Percentiles rank a stretch among this genome's conserved stretches.
These are phyloP conservation scores for Momotus momota DNA, from an alignment of 2,797 vertebrate species.

Conservation along the genomic window DNA sequence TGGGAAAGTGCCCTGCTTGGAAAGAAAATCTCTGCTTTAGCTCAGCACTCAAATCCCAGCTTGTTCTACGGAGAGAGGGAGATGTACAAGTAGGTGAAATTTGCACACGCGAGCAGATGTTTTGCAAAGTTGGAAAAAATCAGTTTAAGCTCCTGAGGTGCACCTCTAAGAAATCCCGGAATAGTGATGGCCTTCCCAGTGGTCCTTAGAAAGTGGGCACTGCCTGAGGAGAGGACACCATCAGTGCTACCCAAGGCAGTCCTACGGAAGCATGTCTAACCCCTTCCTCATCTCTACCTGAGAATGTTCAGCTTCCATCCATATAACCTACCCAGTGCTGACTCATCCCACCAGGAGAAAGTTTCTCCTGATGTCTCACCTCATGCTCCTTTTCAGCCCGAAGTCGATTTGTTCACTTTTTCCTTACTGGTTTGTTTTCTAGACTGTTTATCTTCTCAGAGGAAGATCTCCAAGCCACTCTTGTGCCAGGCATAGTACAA, in stretches of 20 bases:
- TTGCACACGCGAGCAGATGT: not conserved
- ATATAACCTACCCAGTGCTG: not conserved
- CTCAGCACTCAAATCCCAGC: fast-evolving
- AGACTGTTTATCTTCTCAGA: not conserved
- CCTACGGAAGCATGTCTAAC: not conserved
- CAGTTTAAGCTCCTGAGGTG: not conserved
- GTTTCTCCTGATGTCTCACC: not conserved
- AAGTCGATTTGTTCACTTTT: not conserved
- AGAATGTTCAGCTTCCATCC: not conserved
- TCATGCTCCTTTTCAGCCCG: not conserved
- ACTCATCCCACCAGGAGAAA: not conserved
- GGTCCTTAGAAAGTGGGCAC: not conserved
- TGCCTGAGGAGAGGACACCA: not conserved
- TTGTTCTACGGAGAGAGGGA: not conserved
- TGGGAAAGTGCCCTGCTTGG: not conserved
- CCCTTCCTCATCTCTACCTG: not conserved
- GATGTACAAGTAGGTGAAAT: not conserved
- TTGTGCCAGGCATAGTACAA: not conserved
- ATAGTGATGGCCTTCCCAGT: not conserved
- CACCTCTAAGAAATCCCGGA: not conserved
- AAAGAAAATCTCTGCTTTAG: not conserved
- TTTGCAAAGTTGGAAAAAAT: not conserved
- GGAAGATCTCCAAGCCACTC: not conserved
- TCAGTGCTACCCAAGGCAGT: not conserved
- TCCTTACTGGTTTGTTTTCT: not conserved